Base-by-base conservation (phyloP, 2,888 invertebrate species). In the Arenicola marina region DNA sequence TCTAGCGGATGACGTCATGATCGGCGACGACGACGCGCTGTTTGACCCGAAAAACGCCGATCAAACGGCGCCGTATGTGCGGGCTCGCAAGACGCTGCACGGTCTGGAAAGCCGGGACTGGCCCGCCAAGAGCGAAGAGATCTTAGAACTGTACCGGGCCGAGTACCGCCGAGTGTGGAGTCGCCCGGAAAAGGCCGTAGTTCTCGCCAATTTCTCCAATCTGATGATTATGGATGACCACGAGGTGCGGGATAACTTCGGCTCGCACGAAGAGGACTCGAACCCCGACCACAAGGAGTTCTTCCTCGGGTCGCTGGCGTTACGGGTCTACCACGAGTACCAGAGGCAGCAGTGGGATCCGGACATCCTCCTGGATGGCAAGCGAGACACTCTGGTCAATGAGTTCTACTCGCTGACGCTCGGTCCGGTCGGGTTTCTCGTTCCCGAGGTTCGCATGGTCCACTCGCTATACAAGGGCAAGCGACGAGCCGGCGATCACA, bases 201-300 rank as follows among this genome's bases (percentile, higher is more conserved):
- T 46, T 24, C 29, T 58, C 15, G 59, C 59, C 11, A 15, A 51
- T 38, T 45, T 58, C 11, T 48, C 59, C 28, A 58, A 58, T 28
- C 24, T 58, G 48, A 58, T 58, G 59, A 58, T 58, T 28, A 48
- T 58, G 1, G 59, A 58, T 51, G 59, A 58, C 28, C 59, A 58
- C 43, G 59, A 58, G 15, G 34, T 58, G 32, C 26, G 59, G 33
- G 59, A 58, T 26, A 51, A 58, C 32, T 58, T 58, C 32, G 59
- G 59, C 7, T 32, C 31, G n/a, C 32, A 29, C 2, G 48, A 48
- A 11, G 29, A 51, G 31, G 59, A 58, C 32, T 4, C 48, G 4
- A 51, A 58, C 24, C 59, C 59, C 11, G 33, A 48, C 4, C 31
- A 31, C 2, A 45, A 31, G 15, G 59, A 58, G 24, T 58, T 24